Percentiles rank a stretch among this genome's conserved stretches.
Conservation (phyloP, 2,888 invertebrate genomes). For the Pristionchus maxplancki region DNA sequence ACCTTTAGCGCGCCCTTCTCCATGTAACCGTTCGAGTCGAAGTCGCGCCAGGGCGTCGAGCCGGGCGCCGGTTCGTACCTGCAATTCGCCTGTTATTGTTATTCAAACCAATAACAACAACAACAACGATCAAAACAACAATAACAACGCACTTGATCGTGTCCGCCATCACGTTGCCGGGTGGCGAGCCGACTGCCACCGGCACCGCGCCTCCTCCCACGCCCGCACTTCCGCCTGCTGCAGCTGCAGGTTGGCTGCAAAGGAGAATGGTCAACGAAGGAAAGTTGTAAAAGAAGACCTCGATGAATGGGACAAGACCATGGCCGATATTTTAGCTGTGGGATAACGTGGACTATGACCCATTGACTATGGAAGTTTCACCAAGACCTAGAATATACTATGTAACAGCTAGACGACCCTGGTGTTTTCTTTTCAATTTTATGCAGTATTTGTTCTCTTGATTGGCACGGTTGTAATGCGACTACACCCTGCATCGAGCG, state of each 20-base stretch:
- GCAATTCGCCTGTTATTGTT: not conserved
- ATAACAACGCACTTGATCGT: conserved; percentile 5
- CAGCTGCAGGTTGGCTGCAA: not conserved
- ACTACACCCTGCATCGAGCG: too few species aligned
- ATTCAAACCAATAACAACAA: not conserved
- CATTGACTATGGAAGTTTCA: too few species aligned
- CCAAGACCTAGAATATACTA: too few species aligned
- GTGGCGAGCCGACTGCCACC: conserved; percentile 40
- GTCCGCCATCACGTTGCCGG: conserved; percentile 48
- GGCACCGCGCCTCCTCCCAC: conserved; percentile 10
- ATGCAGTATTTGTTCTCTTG: too few species aligned
- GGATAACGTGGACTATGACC: too few species aligned
- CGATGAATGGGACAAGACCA: too few species aligned
- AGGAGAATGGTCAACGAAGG: not conserved
- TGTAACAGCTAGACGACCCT: too few species aligned
- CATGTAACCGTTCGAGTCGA: conserved; percentile 69
- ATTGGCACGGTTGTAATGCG: too few species aligned
- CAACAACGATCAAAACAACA: not conserved
- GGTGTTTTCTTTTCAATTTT: too few species aligned
- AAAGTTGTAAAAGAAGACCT: not conserved
- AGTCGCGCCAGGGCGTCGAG: conserved; percentile 63
- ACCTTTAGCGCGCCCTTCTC: conserved; percentile 66
- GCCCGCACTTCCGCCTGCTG: not conserved
- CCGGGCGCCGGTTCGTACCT: conserved; percentile 49
- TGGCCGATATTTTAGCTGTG: too few species aligned